A percentile compares a stretch with the other conserved stretches of the same genome.
phyloP scores from a whole-genome alignment of 2,113 vertebrate genomes.

The Archocentrus centrarchus region DNA sequence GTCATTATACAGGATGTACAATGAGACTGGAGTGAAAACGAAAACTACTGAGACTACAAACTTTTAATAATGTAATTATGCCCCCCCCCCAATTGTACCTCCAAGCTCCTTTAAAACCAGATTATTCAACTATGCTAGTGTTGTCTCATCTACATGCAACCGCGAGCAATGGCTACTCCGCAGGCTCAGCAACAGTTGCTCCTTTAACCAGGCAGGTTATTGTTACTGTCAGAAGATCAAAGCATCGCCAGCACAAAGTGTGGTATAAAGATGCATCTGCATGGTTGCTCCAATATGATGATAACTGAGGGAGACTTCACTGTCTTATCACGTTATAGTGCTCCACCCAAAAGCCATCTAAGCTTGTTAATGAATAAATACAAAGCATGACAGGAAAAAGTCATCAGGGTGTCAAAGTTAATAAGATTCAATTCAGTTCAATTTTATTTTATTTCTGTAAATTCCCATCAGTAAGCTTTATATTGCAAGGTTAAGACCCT shows the following conservation, averaged over 20 bases:
- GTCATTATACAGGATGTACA: too few relatives aligned
- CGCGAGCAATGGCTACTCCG: not conserved
- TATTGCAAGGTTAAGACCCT: not conserved
- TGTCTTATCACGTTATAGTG: not conserved
- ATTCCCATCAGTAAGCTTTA: not conserved
- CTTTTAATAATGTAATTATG: not conserved
- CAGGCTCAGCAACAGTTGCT: too few relatives aligned
- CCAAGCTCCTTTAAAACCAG: not conserved
- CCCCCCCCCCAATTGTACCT: not conserved
- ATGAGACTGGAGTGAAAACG: too few relatives aligned
- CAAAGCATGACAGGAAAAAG: not conserved
- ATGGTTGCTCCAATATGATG: not conserved
- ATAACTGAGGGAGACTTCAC: not conserved
- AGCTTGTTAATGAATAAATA: not conserved
- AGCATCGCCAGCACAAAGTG: not conserved
- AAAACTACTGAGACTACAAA: too few relatives aligned
- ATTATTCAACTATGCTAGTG: not conserved
- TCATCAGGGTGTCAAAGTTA: not conserved
- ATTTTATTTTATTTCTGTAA: not conserved
- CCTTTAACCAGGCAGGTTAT: not conserved
- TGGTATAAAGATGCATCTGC: not conserved
- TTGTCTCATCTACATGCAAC: not conserved
- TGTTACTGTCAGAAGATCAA: not conserved
- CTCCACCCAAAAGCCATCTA: not conserved
- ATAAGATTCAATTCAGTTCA: not conserved